Evolutionary conservation across 2,888 invertebrate genomes (phyloP), one percentile per base, ranked within the genome.

Genomic region (Stenodema calcarata): DNA sequence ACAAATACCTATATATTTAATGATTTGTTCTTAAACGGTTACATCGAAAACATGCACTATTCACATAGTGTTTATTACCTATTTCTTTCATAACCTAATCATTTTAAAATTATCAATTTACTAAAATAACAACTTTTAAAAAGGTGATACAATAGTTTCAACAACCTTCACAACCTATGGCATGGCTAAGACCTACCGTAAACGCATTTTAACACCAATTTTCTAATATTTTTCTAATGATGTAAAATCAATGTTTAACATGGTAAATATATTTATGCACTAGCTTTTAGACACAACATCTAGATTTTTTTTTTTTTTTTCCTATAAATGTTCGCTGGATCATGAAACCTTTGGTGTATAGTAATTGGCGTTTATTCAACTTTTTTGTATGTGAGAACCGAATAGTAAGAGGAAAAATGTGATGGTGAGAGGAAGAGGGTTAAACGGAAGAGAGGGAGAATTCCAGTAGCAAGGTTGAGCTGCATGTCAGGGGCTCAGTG

Each of bases 271-370:
- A 23, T 18, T 54, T 42, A 70, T 69, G 41, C 30, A 42, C 70
- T 70, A 83, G 69, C 83, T 42, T 83, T 83, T 83, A 69, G 70
- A 83, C 83, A 83, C 83, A 83, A 83, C 69, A 69, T 18, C 41
- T 70, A 70, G 70, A 69, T 42, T 83, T 83, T n/a, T 42, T 70
- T 44, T 27, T 42, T 42, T 83, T 83, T n/a, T 42, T 70, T 44
- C 41, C 70, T 83, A 83, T 70, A 83, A 86, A 79, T 86, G 69
- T 86, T 86, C 86, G 86, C 86, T 86, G 86, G 86, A 86, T 80
- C 78, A 41, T 86, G 86, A 87, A 87, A 86, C 82, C 87, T 86
- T 87, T 87, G 81, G 87, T 87, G 85, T 85, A 76, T 86, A 30
- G 54, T 79, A 84, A 80, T 83, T 87, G 87, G 83, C 83, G 87